A percentile compares a stretch with the other conserved stretches of the same genome.
These are phyloP conservation scores for Euphonia xanthogaster DNA, from an alignment of 2,797 vertebrate genomes.

Conservation along the genomic window DNA sequence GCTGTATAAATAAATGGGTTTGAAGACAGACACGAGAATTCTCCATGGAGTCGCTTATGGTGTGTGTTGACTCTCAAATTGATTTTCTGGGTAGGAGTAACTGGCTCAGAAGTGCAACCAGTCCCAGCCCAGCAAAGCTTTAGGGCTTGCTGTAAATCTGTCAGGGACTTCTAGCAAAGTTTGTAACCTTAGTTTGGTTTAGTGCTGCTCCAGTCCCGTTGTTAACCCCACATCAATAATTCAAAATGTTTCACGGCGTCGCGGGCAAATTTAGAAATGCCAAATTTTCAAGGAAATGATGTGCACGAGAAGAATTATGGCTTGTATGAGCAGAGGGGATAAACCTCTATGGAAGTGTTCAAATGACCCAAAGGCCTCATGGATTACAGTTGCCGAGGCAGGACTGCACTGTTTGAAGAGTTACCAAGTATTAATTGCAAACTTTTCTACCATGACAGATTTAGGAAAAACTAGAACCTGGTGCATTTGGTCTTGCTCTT, in stretches of 20 bases:
- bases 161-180: conserved; percentile 48
- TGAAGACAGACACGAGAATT: not conserved
- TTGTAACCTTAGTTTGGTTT: conserved; percentile 25
- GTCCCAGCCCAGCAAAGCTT: conserved; percentile 31
- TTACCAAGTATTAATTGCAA: not conserved
- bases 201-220: not conserved
- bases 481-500: not conserved
- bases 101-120: not conserved
- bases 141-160: conserved; percentile 17
- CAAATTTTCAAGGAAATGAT: not conserved
- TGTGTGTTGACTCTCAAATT: not conserved
- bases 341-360: not conserved
- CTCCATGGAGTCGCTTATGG: not conserved
- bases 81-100: conserved; percentile 14
- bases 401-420: not conserved
- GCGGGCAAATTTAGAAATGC: not conserved
- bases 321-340: not conserved
- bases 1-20: conserved; percentile 16
- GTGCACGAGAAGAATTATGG: not conserved
- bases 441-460: not conserved
- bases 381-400: not conserved
- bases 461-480: not conserved
- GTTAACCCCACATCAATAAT: not conserved
- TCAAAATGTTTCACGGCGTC: not conserved
- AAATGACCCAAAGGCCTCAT: not conserved